Evolutionary conservation across 2,113 vertebrate genomes (phyloP).

Genomic region (Ictalurus punctatus): DNA sequence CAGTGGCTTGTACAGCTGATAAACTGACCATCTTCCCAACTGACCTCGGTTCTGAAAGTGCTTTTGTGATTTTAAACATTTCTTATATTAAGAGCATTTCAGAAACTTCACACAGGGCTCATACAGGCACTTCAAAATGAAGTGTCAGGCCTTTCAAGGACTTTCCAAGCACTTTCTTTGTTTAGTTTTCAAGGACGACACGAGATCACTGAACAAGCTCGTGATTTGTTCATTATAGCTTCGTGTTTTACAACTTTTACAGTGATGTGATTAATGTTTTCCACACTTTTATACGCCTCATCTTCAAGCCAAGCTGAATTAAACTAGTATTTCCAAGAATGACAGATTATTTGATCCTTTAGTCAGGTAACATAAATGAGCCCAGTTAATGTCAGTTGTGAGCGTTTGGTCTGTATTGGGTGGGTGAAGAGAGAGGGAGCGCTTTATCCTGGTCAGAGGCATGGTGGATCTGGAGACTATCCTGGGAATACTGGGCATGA

Average conservation of each 20-base stretch:
- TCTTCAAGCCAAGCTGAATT: background rate
- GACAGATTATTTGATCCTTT: background rate
- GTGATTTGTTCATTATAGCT: background rate
- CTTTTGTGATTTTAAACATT: background rate
- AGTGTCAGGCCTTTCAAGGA: background rate
- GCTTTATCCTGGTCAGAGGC: background rate
- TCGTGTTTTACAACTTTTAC: background rate
- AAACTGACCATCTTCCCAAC: slow-evolving; percentile 62
- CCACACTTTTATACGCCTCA: background rate
- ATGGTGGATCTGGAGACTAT: background rate
- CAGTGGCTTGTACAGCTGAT: slow-evolving; percentile 56
- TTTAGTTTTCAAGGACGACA: background rate
- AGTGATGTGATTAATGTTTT: too few species aligned
- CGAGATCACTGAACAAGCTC: background rate
- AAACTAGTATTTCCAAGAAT: background rate
- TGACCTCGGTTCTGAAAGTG: background rate
- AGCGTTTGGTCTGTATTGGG: background rate
- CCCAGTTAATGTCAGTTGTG: background rate
- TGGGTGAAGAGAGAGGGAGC: background rate
- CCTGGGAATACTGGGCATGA: background rate
- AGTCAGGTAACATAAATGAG: background rate
- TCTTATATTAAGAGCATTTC: background rate
- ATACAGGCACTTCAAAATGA: background rate
- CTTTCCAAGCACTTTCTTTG: background rate
- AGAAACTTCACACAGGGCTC: background rate